phyloP scores from a whole-genome alignment of 2,888 invertebrate genomes.

The Axea sp. region DNA sequence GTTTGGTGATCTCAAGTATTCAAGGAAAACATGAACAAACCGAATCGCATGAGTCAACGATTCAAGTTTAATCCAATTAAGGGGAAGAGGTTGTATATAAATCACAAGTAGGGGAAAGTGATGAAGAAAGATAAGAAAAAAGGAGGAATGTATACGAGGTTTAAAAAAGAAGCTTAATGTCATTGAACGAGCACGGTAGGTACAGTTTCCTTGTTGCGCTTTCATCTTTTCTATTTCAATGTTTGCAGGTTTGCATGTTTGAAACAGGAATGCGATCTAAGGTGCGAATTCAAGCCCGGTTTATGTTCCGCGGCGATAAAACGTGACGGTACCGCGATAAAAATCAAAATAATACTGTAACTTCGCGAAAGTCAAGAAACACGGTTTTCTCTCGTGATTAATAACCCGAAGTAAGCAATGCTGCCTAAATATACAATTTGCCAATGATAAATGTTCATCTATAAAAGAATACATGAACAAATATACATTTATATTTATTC shows the following conservation, averaged over 20 bases:
- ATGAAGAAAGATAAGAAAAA: constrained; percentile 67
- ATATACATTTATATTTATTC: constrained; percentile 1
- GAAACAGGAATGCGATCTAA: constrained; percentile 45
- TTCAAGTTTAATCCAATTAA: constrained; percentile 71
- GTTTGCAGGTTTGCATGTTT: constrained; percentile 25
- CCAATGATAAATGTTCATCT: constrained; percentile 31
- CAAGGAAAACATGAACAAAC: too few species aligned
- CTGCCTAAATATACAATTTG: constrained; percentile 29
- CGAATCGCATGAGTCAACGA: constrained; percentile 2
- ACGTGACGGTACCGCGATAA: constrained; percentile 55
- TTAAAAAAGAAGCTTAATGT: constrained; percentile 44
- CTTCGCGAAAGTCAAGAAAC: constrained; percentile 6
- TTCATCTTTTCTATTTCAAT: constrained; percentile 16
- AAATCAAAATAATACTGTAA: constrained; percentile 35
- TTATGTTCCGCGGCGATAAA: constrained; percentile 38
- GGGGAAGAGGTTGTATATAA: constrained; percentile 68
- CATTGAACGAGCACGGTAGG: constrained; percentile 7
- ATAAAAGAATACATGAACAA: background rate
- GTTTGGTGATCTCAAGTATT: too few species aligned
- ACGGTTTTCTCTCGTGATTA: constrained; percentile 36
- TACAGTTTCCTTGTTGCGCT: constrained; percentile 7
- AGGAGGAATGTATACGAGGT: constrained; percentile 32
- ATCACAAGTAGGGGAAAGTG: constrained; percentile 69
- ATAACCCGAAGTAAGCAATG: constrained; percentile 30
- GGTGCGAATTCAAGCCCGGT: constrained; percentile 63